Evolutionary conservation across 2,113 vertebrate genomes (phyloP).

Genomic region (Rhabdomys dilectus): DNA sequence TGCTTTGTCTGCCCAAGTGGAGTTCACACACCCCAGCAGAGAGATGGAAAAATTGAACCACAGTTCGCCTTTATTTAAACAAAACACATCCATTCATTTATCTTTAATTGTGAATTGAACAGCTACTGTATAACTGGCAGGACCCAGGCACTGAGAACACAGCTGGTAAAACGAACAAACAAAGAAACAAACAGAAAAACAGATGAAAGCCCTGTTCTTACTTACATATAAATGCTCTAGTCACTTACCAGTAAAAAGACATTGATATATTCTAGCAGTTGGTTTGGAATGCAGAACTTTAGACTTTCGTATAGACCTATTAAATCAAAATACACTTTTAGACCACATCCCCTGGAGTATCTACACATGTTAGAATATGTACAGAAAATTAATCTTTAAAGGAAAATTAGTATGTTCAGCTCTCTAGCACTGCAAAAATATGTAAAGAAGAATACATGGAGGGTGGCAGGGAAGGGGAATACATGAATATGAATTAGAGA

Average conservation of each 20-base stretch:
- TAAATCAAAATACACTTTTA: background rate
- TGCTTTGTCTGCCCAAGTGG: too few species aligned
- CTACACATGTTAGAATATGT: background rate
- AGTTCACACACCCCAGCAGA: too few species aligned
- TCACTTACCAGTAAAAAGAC: background rate
- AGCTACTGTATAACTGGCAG: background rate
- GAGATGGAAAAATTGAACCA: too few species aligned
- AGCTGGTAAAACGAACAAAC: background rate
- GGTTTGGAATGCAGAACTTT: background rate
- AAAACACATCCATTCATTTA: background rate
- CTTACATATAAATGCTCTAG: background rate
- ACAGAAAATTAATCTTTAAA: background rate
- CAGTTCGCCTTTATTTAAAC: background rate
- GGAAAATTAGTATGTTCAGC: background rate
- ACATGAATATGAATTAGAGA: background rate
- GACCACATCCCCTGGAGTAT: background rate
- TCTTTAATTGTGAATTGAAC: background rate
- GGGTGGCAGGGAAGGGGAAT: background rate
- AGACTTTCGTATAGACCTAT: background rate
- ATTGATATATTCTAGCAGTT: background rate
- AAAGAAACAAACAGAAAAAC: background rate
- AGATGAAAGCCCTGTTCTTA: background rate
- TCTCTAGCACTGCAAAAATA: background rate
- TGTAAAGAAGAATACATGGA: background rate
- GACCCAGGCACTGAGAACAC: background rate